Evolutionary conservation across 2,888 invertebrate species (phyloP).

Genomic region (Cryptophagus acutangulus): DNA sequence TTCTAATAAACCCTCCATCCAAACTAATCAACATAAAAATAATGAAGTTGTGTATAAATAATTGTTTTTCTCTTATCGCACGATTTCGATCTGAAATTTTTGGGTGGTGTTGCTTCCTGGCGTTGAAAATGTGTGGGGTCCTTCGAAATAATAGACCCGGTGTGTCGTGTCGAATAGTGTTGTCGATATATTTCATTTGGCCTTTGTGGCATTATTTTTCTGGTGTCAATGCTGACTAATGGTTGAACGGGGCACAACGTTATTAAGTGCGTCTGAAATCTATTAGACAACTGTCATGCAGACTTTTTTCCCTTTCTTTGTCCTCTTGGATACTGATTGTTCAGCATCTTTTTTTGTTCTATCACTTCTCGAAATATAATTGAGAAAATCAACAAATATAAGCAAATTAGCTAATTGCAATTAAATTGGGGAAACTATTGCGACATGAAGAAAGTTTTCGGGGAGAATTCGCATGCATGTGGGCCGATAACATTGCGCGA

Average conservation of each 20-base stretch:
- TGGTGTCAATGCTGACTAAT: slow-evolving; percentile 45
- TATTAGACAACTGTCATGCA: slow-evolving; percentile 42
- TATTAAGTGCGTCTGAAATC: slow-evolving; percentile 43
- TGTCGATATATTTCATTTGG: slow-evolving; percentile 43
- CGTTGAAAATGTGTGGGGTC: slow-evolving; percentile 27
- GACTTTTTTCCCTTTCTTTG: background rate
- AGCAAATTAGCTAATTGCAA: slow-evolving; percentile 27
- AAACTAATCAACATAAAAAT: too few relatives aligned
- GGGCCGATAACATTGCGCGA: slow-evolving; percentile 3
- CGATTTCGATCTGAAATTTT: background rate
- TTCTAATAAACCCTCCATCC: background rate
- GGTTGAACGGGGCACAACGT: slow-evolving; percentile 37
- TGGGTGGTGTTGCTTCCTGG: background rate
- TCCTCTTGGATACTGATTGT: background rate
- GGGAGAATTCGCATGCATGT: slow-evolving; percentile 18
- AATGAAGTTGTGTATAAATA: slow-evolving; percentile 2
- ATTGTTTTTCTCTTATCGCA: background rate
- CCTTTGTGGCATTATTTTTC: slow-evolving; percentile 42
- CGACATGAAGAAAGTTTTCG: slow-evolving; percentile 15
- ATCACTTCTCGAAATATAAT: background rate
- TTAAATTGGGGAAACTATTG: slow-evolving; percentile 13
- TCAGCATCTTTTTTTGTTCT: background rate
- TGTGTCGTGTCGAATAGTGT: slow-evolving; percentile 37
- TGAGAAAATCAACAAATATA: slow-evolving; percentile 21
- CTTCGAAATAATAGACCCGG: slow-evolving; percentile 28